Percentiles rank a stretch among this genome's conserved stretches.
Evolutionary conservation across 2,888 invertebrate species (phyloP).

Genomic region (Meteorus cinctellus): DNA sequence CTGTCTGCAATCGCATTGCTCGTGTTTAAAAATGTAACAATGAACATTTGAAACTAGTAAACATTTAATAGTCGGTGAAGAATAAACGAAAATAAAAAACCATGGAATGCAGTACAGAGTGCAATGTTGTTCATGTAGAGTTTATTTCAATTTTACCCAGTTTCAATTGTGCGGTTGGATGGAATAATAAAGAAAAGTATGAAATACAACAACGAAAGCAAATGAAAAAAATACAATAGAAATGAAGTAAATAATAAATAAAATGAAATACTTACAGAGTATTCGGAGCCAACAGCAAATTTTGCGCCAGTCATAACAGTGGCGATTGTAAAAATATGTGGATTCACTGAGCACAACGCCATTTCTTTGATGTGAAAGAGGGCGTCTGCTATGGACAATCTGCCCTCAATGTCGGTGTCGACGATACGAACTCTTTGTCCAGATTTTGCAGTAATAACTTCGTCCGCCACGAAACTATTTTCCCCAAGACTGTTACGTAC

Average conservation of each 20-base stretch:
- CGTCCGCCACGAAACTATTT: slow-evolving; percentile 92
- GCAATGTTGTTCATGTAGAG: background rate
- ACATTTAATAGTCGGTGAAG: background rate
- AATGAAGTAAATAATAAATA: slow-evolving; percentile 42
- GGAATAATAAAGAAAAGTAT: background rate
- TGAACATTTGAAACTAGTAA: slow-evolving; percentile 11
- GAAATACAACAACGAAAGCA: background rate
- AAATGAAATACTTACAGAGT: slow-evolving; percentile 77
- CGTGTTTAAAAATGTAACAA: slow-evolving; percentile 28
- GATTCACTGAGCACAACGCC: slow-evolving; percentile 82
- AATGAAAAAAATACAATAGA: slow-evolving; percentile 15
- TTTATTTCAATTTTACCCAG: background rate
- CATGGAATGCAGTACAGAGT: background rate
- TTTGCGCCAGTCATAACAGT: slow-evolving; percentile 92
- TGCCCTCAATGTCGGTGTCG: slow-evolving; percentile 97
- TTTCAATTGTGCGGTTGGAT: background rate
- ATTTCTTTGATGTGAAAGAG: slow-evolving; percentile 84
- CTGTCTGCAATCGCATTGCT: slow-evolving; percentile 22
- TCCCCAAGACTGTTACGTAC: slow-evolving; percentile 94
- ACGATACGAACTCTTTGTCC: slow-evolving; percentile 90
- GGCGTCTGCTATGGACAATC: slow-evolving; percentile 94
- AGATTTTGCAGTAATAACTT: slow-evolving; percentile 88
- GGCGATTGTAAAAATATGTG: slow-evolving; percentile 92
- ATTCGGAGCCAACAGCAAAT: slow-evolving; percentile 80
- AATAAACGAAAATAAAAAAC: background rate